These are phyloP conservation scores for Danionella cerebrum DNA, from an alignment of 2,113 vertebrate genomes.

Conservation along the genomic window DNA sequence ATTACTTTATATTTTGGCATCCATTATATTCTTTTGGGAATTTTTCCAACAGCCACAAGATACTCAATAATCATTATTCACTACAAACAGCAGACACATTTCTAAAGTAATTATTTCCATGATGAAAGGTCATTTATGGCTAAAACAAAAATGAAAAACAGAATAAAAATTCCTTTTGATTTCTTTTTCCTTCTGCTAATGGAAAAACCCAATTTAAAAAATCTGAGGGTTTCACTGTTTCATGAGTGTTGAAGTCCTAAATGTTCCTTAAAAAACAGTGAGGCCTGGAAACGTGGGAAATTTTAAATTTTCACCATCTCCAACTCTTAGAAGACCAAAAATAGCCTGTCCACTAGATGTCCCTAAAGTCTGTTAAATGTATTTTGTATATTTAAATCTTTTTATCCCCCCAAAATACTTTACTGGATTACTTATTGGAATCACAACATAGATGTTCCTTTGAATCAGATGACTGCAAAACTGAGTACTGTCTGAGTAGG, in stretches of 20 bases:
- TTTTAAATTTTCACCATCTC: too few relatives aligned
- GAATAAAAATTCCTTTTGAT: neutral
- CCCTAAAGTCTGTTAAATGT: neutral
- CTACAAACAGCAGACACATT: neutral
- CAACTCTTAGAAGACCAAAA: too few relatives aligned
- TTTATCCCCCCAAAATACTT: neutral
- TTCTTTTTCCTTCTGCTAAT: neutral
- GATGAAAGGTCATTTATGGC: neutral
- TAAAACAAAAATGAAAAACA: neutral
- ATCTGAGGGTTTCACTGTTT: neutral
- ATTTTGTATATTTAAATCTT: neutral
- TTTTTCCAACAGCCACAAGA: constrained; percentile 74
- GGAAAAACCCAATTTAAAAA: neutral
- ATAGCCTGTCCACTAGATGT: neutral
- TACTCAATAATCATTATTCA: neutral
- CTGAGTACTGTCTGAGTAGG: too few relatives aligned
- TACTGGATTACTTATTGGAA: too few relatives aligned
- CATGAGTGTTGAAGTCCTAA: neutral
- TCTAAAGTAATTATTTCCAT: too few relatives aligned
- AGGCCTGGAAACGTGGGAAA: neutral
- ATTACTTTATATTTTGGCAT: constrained; percentile 75
- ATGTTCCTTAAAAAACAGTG: neutral
- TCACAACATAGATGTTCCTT: too few relatives aligned
- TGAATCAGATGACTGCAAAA: too few relatives aligned
- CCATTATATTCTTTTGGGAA: constrained; percentile 79